phyloP scores from a whole-genome alignment of 2,888 invertebrate genomes.

The Pogonocherus hispidulus region DNA sequence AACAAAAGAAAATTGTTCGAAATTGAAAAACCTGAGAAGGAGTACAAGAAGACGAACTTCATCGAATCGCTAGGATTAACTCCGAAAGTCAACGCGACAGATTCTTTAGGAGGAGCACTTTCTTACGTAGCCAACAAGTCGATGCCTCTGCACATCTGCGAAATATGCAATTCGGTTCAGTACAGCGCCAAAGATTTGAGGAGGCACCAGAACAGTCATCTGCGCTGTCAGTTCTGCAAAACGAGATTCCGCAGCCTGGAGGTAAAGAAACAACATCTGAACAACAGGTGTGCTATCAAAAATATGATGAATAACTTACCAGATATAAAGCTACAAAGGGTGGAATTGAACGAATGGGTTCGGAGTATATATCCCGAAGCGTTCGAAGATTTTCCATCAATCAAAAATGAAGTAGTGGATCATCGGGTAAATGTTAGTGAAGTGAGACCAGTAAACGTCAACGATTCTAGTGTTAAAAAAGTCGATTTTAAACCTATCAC shows the following conservation, averaged over 20 bases:
- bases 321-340: constrained; percentile 43
- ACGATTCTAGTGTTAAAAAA: not conserved
- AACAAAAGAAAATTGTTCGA: constrained; percentile 7
- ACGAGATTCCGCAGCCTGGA: constrained; percentile 45
- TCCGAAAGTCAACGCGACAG: constrained; percentile 28
- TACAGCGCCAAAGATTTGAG: constrained; percentile 44
- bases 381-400: constrained; percentile 34
- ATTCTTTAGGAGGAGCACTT: not conserved
- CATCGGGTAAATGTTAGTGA: not conserved
- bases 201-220: constrained; percentile 49
- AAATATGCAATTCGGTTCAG: constrained; percentile 51
- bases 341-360: constrained; percentile 45
- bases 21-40: not conserved
- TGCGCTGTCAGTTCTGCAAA: constrained; percentile 55
- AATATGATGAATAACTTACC: constrained; percentile 45
- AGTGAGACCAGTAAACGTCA: not conserved
- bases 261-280: constrained; percentile 46
- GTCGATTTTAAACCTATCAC: not conserved
- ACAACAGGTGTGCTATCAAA: constrained; percentile 47
- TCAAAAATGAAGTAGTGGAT: not conserved
- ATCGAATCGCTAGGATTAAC: constrained; percentile 41
- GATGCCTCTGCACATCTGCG: constrained; percentile 44
- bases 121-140: constrained; percentile 13
- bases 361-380: constrained; percentile 45
- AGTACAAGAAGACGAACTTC: constrained; percentile 13